Percentiles rank a stretch among this genome's conserved stretches.
Conservation (phyloP, 2,888 invertebrate genomes). For the Eupithecia exiguata region DNA sequence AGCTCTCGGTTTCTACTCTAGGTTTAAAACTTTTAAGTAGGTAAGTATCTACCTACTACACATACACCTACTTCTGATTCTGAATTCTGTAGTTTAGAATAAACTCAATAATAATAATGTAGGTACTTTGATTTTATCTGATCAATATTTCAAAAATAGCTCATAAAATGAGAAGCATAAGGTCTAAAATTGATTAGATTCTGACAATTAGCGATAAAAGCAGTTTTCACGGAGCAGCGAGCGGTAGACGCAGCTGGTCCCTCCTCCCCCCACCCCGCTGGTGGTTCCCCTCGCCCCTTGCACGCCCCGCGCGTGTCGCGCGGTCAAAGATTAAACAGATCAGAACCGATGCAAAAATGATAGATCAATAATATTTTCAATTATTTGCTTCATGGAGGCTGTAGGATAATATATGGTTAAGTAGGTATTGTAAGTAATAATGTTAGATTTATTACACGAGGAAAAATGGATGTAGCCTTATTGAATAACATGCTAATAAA, state of each 20-base stretch:
- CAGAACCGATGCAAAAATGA: constrained; percentile 1
- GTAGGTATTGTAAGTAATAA: background rate
- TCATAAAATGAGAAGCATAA: accelerated
- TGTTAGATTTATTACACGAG: too few relatives aligned
- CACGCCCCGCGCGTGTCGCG: constrained; percentile 77
- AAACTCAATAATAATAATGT: background rate
- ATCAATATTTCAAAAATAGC: constrained; percentile 27
- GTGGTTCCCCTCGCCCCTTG: constrained; percentile 53
- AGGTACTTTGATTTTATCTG: constrained; percentile 15
- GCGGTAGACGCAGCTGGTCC: constrained; percentile 80
- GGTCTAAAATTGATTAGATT: constrained; percentile 46
- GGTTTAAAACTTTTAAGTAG: too few relatives aligned
- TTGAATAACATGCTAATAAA: too few relatives aligned
- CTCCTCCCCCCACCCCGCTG: constrained; percentile 52
- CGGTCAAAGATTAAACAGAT: constrained; percentile 56
- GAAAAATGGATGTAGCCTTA: too few relatives aligned
- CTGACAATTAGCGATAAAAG: constrained; percentile 64
- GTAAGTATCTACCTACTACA: too few relatives aligned
- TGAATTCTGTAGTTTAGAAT: too few relatives aligned
- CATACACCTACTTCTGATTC: background rate
- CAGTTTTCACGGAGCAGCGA: constrained; percentile 73
- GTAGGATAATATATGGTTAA: background rate
- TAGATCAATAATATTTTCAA: background rate
- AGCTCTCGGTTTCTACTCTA: too few relatives aligned
- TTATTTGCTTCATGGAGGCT: constrained; percentile 20